Evolutionary conservation across 92 coral and sea anemone genomes (phyloP).

Genomic region (Phymanthus crucifer): DNA sequence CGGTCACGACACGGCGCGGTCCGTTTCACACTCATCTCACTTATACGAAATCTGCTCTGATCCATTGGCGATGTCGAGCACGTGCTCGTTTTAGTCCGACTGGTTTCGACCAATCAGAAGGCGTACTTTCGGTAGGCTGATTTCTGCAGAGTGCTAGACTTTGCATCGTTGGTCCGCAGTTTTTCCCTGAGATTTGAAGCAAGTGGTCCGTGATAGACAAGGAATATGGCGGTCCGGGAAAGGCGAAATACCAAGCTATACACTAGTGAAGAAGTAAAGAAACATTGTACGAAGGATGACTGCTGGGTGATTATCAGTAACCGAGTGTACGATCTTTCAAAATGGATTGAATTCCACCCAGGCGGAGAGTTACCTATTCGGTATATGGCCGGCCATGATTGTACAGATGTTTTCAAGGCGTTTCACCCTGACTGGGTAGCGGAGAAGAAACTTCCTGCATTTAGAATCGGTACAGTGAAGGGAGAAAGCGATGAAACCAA

Average conservation of each 20-base stretch:
- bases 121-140: not conserved
- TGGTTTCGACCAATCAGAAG: not conserved
- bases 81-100: not conserved
- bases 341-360: constrained; percentile 91
- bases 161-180: not conserved
- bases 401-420: constrained; percentile 95
- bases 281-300: constrained; percentile 76
- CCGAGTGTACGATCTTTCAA: constrained; percentile 85
- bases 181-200: constrained; percentile 8
- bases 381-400: constrained; percentile 96
- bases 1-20: too few relatives aligned
- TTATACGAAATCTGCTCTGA: too few relatives aligned
- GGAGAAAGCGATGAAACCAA: constrained; percentile 29
- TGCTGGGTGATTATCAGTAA: constrained; percentile 88
- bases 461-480: constrained; percentile 76
- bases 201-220: not conserved
- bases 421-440: constrained; percentile 86
- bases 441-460: constrained; percentile 78
- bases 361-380: constrained; percentile 93
- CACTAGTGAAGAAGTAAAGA: constrained; percentile 77
- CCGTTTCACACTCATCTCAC: too few relatives aligned
- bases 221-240: constrained; percentile 15
- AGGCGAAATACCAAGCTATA: constrained; percentile 41
- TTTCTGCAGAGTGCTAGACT: not conserved
- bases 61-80: not conserved